These are phyloP conservation scores for Apis dorsata DNA, from an alignment of 1,140 invertebrate genomes.

Conservation along the genomic window DNA sequence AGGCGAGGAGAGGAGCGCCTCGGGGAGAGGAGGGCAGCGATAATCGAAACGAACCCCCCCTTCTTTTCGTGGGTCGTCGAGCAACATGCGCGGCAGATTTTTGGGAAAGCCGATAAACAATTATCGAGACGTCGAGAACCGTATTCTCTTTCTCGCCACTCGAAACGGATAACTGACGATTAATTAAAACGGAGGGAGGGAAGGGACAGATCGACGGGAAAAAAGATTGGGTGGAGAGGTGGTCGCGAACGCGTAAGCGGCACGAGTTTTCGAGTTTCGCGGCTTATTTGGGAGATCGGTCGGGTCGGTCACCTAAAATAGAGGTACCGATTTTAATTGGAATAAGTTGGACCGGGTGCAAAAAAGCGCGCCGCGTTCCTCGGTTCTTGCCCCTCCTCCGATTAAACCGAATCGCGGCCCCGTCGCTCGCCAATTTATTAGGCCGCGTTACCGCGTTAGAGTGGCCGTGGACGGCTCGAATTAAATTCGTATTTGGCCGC, in stretches of 20 bases:
- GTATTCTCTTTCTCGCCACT: no score
- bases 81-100: no score
- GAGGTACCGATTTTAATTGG: constrained; percentile 73
- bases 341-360: constrained; percentile 60
- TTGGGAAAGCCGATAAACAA: no score
- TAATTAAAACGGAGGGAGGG: no score
- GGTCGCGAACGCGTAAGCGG: not conserved
- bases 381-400: constrained; percentile 53
- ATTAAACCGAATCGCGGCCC: constrained; percentile 65
- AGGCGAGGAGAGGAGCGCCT: constrained; percentile 8
- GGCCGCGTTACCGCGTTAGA: constrained; percentile 33
- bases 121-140: no score
- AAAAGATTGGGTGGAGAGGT: not conserved
- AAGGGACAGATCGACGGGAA: no score
- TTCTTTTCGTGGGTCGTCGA: not conserved
- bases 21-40: constrained; percentile 46
- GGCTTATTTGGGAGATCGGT: constrained; percentile 25
- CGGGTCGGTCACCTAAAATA: constrained; percentile 59
- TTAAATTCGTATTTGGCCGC: constrained; percentile 41
- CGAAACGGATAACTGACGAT: no score
- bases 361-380: constrained; percentile 52
- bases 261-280: not conserved
- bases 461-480: constrained; percentile 6
- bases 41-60: constrained; percentile 68
- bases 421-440: constrained; percentile 68